These are phyloP conservation scores for Microcebus jonahi DNA, from an alignment of 2,113 vertebrate genomes.

Conservation along the genomic window DNA sequence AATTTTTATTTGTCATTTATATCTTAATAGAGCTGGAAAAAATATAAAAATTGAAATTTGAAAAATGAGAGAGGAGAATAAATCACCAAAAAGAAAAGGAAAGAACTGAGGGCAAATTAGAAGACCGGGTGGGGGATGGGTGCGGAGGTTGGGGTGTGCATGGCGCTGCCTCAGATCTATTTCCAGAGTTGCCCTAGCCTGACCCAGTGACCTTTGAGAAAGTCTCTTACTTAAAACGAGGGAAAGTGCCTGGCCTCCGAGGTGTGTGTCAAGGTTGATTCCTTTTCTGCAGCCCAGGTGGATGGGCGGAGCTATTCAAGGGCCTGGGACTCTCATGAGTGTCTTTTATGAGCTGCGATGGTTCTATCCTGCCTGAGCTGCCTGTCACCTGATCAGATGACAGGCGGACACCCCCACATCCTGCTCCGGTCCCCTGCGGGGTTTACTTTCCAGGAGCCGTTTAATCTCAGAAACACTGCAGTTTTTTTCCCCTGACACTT, in stretches of 20 bases:
- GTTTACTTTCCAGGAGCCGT: constrained; percentile 1
- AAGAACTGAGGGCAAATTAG: neutral
- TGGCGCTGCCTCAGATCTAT: neutral
- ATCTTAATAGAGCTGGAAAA: neutral
- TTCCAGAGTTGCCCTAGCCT: neutral
- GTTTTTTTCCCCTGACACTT: neutral
- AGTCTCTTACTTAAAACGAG: neutral
- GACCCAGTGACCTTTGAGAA: neutral
- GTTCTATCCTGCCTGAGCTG: neutral
- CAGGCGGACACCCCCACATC: neutral
- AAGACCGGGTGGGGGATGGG: neutral
- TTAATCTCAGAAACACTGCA: neutral
- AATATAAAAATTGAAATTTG: neutral
- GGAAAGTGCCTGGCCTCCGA: neutral
- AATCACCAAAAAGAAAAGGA: neutral
- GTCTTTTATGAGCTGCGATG: neutral
- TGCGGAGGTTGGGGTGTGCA: neutral
- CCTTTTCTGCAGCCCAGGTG: neutral
- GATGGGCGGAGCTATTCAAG: neutral
- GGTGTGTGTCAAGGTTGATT: no score
- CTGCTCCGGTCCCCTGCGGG: neutral
- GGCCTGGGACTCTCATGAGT: neutral
- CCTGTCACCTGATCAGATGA: constrained; percentile 2
- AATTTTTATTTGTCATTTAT: neutral
- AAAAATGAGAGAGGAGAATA: neutral